A percentile compares a stretch with the other conserved stretches of the same genome.
phyloP scores from a whole-genome alignment of 2,888 invertebrate species.

The Steinernema carpocapsae region DNA sequence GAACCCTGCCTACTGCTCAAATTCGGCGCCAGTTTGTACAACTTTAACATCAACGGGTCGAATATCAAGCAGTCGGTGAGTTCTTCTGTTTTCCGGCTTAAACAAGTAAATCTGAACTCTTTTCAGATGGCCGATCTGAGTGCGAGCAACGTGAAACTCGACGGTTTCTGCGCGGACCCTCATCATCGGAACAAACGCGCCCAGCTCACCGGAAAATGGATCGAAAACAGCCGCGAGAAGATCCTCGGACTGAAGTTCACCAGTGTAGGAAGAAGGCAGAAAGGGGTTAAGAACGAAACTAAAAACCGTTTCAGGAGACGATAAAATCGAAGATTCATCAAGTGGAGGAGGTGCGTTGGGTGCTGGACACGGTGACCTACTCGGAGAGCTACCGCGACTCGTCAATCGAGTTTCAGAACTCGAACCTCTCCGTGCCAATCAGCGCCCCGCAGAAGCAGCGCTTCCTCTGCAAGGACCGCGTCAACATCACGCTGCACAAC shows the following conservation, averaged over 20 bases:
- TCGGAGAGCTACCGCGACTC: constrained; percentile 52
- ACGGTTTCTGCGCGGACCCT: constrained; percentile 48
- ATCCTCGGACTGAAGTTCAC: constrained; percentile 44
- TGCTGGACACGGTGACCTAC: constrained; percentile 55
- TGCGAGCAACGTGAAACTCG: constrained; percentile 41
- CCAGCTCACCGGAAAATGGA: constrained; percentile 50
- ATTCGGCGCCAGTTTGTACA: constrained; percentile 46
- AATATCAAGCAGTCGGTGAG: constrained; percentile 45
- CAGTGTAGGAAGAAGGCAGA: constrained; percentile 44
- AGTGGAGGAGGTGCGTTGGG: constrained; percentile 63
- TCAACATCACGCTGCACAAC: constrained; percentile 60
- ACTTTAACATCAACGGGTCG: constrained; percentile 48
- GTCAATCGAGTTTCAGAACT: constrained; percentile 52
- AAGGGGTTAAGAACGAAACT: constrained; percentile 25
- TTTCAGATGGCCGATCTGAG: constrained; percentile 45
- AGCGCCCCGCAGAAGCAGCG: constrained; percentile 63
- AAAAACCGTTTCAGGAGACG: neutral
- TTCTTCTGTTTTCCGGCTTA: neutral
- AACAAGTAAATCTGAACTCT: too few species aligned
- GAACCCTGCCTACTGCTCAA: constrained; percentile 43
- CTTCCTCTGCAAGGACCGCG: constrained; percentile 63
- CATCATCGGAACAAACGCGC: constrained; percentile 50
- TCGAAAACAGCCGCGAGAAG: constrained; percentile 43
- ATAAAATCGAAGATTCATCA: constrained; percentile 41
- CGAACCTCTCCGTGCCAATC: constrained; percentile 56